Evolutionary conservation across 1,140 invertebrate genomes (phyloP).

Genomic region (Mylabris phalerata): DNA sequence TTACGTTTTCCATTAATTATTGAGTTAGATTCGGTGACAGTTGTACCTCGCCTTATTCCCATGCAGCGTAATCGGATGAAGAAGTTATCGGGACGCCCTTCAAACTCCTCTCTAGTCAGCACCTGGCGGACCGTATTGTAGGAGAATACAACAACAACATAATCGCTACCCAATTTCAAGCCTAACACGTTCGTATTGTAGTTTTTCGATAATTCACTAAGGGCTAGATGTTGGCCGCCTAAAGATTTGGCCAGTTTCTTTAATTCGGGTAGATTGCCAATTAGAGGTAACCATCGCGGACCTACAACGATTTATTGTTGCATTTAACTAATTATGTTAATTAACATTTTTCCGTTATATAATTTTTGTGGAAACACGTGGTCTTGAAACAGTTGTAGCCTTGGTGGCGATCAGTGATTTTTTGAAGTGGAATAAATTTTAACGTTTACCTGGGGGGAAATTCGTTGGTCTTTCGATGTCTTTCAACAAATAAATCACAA

Average conservation of each 20-base stretch:
- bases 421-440: too few relatives aligned
- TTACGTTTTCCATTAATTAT: neutral
- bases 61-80: conserved; percentile 63
- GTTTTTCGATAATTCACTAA: conserved; percentile 50
- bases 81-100: conserved; percentile 65
- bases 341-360: too few relatives aligned
- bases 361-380: too few relatives aligned
- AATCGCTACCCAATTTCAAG: conserved; percentile 56
- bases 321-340: too few relatives aligned
- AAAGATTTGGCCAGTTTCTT: conserved; percentile 46
- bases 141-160: conserved; percentile 55
- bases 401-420: too few relatives aligned
- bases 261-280: conserved; percentile 56
- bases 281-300: conserved; percentile 58
- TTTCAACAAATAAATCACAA: too few relatives aligned
- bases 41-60: conserved; percentile 54
- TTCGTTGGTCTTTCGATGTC: too few relatives aligned
- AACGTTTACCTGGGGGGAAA: too few relatives aligned
- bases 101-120: conserved; percentile 57
- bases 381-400: too few relatives aligned
- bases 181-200: conserved; percentile 60
- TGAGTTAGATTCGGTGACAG: neutral
- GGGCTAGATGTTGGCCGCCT: conserved; percentile 57
- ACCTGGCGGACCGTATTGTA: conserved; percentile 52
- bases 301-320: conserved; percentile 44